Evolutionary conservation across 2,888 invertebrate genomes (phyloP).

Genomic region (Anthophora plumipes): DNA sequence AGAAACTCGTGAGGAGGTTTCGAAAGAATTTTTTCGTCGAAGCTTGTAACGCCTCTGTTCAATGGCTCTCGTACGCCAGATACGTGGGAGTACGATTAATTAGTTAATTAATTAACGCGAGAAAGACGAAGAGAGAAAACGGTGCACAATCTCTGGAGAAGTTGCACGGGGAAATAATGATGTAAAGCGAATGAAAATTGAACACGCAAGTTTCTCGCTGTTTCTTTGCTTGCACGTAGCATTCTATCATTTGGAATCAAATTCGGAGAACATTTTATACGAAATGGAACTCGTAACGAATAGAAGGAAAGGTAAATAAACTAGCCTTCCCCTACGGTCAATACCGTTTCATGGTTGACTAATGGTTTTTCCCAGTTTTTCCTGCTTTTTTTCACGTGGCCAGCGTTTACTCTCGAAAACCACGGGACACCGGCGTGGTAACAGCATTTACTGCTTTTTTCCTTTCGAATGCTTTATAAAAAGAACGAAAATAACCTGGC

Average conservation of each 20-base stretch:
- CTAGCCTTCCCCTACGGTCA: no score
- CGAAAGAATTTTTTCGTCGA: background rate
- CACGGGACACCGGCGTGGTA: no score
- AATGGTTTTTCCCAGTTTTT: no score
- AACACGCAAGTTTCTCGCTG: background rate
- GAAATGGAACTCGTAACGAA: background rate
- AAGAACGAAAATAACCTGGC: no score
- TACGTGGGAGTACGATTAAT: constrained; percentile 22
- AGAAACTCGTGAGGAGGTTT: background rate
- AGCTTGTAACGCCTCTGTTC: background rate
- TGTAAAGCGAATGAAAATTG: background rate
- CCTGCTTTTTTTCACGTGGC: no score
- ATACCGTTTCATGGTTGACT: no score
- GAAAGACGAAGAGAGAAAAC: background rate
- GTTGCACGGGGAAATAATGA: background rate
- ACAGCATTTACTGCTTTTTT: no score
- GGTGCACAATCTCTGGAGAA: background rate
- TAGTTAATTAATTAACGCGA: constrained; percentile 24
- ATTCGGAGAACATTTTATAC: background rate
- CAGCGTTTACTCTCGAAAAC: no score
- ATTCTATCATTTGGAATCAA: background rate
- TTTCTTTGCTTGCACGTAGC: background rate
- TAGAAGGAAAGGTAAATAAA: background rate
- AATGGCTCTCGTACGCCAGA: background rate
- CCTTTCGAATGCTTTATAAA: no score